Conservation (phyloP, 2,797 vertebrate species). For the Aulostomus chinensis region DNA sequence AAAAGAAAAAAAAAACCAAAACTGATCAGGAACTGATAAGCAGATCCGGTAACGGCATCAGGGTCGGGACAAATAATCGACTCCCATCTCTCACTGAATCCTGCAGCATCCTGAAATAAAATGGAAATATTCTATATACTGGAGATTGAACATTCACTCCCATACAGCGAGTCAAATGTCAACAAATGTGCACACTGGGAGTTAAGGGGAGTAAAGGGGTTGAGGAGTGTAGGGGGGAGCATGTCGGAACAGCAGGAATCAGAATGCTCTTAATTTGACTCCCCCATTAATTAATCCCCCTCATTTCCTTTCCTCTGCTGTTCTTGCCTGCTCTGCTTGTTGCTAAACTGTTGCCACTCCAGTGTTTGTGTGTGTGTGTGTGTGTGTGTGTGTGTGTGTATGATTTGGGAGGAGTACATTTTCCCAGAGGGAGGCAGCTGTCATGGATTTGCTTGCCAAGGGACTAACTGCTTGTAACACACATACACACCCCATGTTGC, state of each 20-base stretch:
- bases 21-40: too few species aligned
- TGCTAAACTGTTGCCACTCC: conserved; percentile 61
- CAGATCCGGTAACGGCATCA: too few species aligned
- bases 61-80: too few species aligned
- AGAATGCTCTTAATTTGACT: conserved; percentile 65
- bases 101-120: too few species aligned
- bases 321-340: conserved; percentile 52
- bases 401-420: conserved; percentile 37
- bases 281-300: conserved; percentile 57
- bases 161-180: conserved; percentile 16
- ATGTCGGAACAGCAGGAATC: conserved; percentile 46
- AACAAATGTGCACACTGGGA: conserved; percentile 24
- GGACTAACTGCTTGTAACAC: conserved; percentile 32
- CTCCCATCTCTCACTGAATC: too few species aligned
- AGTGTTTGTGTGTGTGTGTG: conserved; percentile 12
- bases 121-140: too few species aligned
- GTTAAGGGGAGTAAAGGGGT: neutral
- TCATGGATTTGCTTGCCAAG: conserved; percentile 56
- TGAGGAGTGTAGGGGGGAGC: conserved; percentile 20
- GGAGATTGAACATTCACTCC: too few species aligned
- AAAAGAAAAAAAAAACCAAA: too few species aligned
- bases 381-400: conserved; percentile 17
- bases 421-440: conserved; percentile 52
- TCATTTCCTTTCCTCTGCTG: conserved; percentile 57
- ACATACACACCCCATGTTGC: conserved; percentile 18